Evolutionary conservation across 2,113 vertebrate species (phyloP), one percentile per base, ranked within the genome.

Genomic region (Lophura nycthemera): DNA sequence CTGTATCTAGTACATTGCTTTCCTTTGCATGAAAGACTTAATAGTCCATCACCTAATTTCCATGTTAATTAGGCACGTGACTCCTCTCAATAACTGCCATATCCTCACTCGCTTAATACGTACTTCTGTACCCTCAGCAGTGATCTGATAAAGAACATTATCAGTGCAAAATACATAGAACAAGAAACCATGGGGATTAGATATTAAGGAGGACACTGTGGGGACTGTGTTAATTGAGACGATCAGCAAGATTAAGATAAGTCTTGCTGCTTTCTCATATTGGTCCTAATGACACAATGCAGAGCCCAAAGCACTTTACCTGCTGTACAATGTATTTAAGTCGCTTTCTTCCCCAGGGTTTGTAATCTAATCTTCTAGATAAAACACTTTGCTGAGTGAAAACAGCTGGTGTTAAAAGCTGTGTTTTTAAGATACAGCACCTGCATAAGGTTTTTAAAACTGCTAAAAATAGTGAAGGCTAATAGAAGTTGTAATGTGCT

Each of bases 241-340:
- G 78, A 96, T 93, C 85, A 87, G 92, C 67, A 82, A 95, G 96
- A 96, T 95, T 92, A 96, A 92, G 89, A 71, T 90, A 89, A 95
- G 65, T 91, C 91, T 92, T 91, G 47, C 83, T 89, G 85, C 75
- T 96, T 93, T 87, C 45, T 91, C 27, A 4, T 90, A n/a, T 72
- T 87, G 92, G 70, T 83, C 74, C 61, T 94, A 93, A 95, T n/a
- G 88, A 79, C 80, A 95, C 71, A 86, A 93, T 36, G 75, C 91
- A 90, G 80, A 89, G 88, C 95, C 92, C 73, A 73, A 74, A 94
- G 92, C 87, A 85, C 70, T 96, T 92, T 93, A 94, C 94, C 96
- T 96, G 92, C 89, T 92, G 80, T 30, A 95, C 89, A 83, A 63
- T 66, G 83, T 69, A 74, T 89, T 95, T 92, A 90, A 94, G 83